A percentile compares a stretch with the other conserved stretches of the same genome.
phyloP scores from a whole-genome alignment of 2,797 vertebrate species.

The Ptychobarbus kaznakovi region DNA sequence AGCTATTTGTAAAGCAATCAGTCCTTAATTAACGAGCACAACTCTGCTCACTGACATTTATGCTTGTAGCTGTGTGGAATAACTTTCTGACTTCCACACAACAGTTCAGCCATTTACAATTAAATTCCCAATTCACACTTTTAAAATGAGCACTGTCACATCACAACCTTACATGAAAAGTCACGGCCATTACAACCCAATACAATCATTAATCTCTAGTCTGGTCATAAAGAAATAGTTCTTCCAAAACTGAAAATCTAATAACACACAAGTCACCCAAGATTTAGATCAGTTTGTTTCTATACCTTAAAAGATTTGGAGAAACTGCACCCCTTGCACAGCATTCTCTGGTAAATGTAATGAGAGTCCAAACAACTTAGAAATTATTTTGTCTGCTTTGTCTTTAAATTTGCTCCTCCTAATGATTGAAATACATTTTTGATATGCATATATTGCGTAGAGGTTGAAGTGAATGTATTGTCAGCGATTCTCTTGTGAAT shows the following conservation, averaged over 20 bases:
- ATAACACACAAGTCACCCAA: neutral
- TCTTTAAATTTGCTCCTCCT: neutral
- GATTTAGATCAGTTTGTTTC: neutral
- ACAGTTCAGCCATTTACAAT: slow-evolving; percentile 63
- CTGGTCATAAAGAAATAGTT: neutral
- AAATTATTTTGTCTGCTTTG: neutral
- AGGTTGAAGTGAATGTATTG: slow-evolving; percentile 12
- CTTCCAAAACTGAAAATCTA: neutral
- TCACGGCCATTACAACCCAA: neutral
- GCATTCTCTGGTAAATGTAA: neutral
- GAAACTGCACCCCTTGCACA: neutral
- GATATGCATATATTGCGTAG: neutral
- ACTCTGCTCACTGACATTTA: slow-evolving; percentile 74
- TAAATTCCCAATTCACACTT: slow-evolving; percentile 54
- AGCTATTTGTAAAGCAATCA: slow-evolving; percentile 75
- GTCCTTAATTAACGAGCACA: slow-evolving; percentile 74
- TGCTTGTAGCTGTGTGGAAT: slow-evolving; percentile 67
- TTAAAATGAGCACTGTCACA: slow-evolving; percentile 52
- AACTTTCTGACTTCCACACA: slow-evolving; percentile 62
- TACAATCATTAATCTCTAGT: neutral
- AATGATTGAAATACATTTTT: neutral
- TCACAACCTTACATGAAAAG: slow-evolving; percentile 42
- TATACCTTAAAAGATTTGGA: neutral
- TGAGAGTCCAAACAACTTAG: neutral
- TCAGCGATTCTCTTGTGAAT: slow-evolving; percentile 11